These are phyloP conservation scores for Dromiciops gliroides DNA, from an alignment of 2,113 vertebrate species.

Conservation along the genomic window DNA sequence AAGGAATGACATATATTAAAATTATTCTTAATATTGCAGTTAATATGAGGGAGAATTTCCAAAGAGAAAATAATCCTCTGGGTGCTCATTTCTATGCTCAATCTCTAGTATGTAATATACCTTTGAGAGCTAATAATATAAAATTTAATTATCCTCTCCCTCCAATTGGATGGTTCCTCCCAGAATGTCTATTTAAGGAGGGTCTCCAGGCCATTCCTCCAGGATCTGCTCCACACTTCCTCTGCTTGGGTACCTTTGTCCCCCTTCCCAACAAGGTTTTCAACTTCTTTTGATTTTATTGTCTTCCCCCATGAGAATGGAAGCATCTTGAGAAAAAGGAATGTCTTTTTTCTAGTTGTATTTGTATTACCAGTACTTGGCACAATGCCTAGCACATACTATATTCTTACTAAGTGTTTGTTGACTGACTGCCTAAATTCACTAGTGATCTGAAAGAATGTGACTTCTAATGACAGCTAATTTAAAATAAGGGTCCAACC, in stretches of 20 bases:
- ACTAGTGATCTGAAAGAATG: not conserved
- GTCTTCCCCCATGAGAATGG: too few relatives aligned
- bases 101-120: not conserved
- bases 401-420: not conserved
- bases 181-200: not conserved
- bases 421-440: not conserved
- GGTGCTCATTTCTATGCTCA: not conserved
- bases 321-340: not conserved
- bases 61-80: conserved; percentile 41
- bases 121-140: conserved; percentile 37
- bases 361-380: not conserved
- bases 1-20: conserved; percentile 49
- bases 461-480: not conserved
- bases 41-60: conserved; percentile 51
- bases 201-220: not conserved
- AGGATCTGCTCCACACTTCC: not conserved
- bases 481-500: not conserved
- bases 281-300: not conserved
- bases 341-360: not conserved
- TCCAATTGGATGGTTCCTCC: not conserved
- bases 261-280: not conserved
- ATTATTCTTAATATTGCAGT: conserved; percentile 30
- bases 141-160: not conserved
- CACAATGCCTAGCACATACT: not conserved
- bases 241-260: not conserved